Evolutionary conservation across 2,888 invertebrate genomes (phyloP).

Genomic region (Siphlonurus alternatus): DNA sequence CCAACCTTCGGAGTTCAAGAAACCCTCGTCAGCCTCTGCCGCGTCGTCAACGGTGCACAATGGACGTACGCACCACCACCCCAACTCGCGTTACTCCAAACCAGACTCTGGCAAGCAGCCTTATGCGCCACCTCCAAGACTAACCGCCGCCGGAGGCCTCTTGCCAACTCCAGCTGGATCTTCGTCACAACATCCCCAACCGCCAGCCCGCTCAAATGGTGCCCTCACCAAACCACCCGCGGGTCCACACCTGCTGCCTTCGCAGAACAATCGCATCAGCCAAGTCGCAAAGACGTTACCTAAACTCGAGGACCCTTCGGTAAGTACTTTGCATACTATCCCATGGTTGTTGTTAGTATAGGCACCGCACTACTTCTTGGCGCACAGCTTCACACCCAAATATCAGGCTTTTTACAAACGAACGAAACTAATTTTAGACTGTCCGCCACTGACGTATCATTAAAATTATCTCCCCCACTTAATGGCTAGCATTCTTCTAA

Average conservation of each 20-base stretch:
- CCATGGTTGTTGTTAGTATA: too few species aligned
- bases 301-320: background rate
- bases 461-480: too few species aligned
- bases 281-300: background rate
- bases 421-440: too few species aligned
- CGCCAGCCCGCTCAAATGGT: conserved; percentile 20
- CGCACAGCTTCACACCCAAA: too few species aligned
- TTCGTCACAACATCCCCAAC: conserved; percentile 11
- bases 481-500: too few species aligned
- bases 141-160: conserved; percentile 9
- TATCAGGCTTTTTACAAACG: too few species aligned
- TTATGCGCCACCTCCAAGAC: conserved; percentile 27
- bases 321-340: too few species aligned
- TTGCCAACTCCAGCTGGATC: conserved; percentile 11
- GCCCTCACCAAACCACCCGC: conserved; percentile 10
- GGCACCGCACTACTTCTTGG: too few species aligned
- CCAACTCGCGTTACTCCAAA: conserved; percentile 11
- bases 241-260: background rate
- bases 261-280: background rate
- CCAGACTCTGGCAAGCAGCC: conserved; percentile 5
- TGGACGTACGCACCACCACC: conserved; percentile 6
- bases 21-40: background rate
- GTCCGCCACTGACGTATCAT: too few species aligned
- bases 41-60: background rate
- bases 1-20: conserved; percentile 11